Conservation (phyloP, 2,888 invertebrate genomes). For the Ichneumoninae sp. region DNA sequence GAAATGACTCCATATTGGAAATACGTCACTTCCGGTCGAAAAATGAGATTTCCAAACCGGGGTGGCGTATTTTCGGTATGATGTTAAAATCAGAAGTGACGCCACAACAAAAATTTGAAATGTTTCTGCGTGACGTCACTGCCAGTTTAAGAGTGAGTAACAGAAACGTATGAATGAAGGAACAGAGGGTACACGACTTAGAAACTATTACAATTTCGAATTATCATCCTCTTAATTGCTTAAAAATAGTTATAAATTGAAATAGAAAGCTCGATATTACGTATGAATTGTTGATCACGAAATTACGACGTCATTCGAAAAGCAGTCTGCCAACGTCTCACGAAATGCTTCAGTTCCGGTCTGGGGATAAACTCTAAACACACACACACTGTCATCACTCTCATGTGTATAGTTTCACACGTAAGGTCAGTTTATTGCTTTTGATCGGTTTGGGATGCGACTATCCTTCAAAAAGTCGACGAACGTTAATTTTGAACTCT, state of each 20-base stretch:
- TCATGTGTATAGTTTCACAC: not conserved
- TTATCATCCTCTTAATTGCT: not conserved
- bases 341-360: not conserved
- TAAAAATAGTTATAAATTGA: not conserved
- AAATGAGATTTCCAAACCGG: no score
- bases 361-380: not conserved
- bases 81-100: no score
- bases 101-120: no score
- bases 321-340: not conserved
- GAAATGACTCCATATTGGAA: no score
- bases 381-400: not conserved
- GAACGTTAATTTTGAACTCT: constrained; percentile 75
- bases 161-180: no score
- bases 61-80: no score
- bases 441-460: constrained; percentile 76
- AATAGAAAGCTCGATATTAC: not conserved
- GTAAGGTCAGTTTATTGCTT: constrained; percentile 32
- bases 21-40: no score
- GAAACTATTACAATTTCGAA: no score
- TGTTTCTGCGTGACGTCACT: no score
- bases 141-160: no score
- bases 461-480: constrained; percentile 74
- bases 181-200: no score
- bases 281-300: not conserved
- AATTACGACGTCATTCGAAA: not conserved